These are phyloP conservation scores for Heterohyrax brucei DNA, from an alignment of 2,797 vertebrate species.

Conservation along the genomic window DNA sequence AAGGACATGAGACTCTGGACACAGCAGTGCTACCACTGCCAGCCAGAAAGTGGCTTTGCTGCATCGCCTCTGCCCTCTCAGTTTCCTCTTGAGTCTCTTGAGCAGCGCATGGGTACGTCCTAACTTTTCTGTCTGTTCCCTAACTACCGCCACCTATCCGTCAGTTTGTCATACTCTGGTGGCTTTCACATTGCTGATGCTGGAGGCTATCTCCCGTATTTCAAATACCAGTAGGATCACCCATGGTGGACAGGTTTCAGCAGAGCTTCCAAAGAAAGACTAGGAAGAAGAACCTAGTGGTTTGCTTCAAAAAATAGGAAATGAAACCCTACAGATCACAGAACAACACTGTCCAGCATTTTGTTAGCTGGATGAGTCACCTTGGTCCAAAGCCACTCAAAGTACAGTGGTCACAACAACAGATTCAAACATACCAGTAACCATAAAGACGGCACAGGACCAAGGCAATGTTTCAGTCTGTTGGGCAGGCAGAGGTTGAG, in stretches of 20 bases:
- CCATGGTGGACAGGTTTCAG: background rate
- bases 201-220: background rate
- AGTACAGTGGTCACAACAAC: background rate
- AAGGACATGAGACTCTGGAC: background rate
- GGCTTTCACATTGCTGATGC: background rate
- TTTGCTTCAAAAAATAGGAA: background rate
- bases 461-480: background rate
- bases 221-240: background rate
- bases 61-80: background rate
- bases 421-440: background rate
- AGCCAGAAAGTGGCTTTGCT: background rate
- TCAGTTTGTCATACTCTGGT: background rate
- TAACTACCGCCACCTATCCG: background rate
- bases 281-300: background rate
- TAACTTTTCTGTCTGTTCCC: background rate
- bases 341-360: background rate
- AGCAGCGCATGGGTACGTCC: background rate
- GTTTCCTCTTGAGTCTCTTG: conserved; percentile 9
- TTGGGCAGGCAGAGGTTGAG: background rate
- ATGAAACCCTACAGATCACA: background rate
- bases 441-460: background rate
- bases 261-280: background rate
- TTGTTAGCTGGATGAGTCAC: background rate
- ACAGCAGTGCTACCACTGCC: rapidly evolving
- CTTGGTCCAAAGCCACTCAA: background rate